phyloP scores from a whole-genome alignment of 2,113 vertebrate genomes.

The Melanerpes aurifrons region DNA sequence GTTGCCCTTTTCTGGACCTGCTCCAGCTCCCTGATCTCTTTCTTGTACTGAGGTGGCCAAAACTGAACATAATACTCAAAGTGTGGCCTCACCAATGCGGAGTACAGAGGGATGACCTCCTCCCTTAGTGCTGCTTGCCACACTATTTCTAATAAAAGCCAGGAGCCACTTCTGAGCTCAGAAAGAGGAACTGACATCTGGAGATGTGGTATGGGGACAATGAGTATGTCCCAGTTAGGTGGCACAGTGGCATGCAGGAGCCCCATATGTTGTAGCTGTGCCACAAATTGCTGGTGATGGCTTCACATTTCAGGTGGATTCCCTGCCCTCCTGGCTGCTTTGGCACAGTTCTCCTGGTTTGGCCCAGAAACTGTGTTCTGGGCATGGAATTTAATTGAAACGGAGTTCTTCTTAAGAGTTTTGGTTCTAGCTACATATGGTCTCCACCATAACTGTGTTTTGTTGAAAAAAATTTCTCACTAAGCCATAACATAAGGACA shows the following conservation, averaged over 20 bases:
- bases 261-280: neutral
- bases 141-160: too few species aligned
- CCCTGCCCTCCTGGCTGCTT: neutral
- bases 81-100: too few species aligned
- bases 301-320: neutral
- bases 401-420: neutral
- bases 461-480: neutral
- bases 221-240: neutral
- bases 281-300: neutral
- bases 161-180: neutral
- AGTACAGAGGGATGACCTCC: too few species aligned
- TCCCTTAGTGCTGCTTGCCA: too few species aligned
- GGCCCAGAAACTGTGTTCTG: neutral
- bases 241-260: neutral
- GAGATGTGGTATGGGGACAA: neutral
- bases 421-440: neutral
- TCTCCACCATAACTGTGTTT: neutral
- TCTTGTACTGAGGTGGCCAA: too few species aligned
- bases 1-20: too few species aligned
- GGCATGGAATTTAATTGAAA: neutral
- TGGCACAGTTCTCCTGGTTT: neutral
- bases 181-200: neutral
- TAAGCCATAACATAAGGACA: neutral
- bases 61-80: too few species aligned
- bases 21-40: too few species aligned